These are phyloP conservation scores for Pararge aegeria DNA, from an alignment of 1,140 invertebrate genomes.

Conservation along the genomic window DNA sequence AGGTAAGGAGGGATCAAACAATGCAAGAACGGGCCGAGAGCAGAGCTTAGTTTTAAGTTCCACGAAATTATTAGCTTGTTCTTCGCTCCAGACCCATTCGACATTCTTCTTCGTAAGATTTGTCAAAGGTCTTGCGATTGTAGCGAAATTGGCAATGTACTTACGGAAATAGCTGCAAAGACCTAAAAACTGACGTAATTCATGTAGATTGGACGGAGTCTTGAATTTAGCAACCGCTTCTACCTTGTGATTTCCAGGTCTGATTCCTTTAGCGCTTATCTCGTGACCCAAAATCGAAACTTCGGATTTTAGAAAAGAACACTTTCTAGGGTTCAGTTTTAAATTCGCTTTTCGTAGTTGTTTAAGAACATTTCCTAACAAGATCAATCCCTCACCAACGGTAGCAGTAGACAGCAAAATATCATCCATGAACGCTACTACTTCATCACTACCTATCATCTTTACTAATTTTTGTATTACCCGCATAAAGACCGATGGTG, in stretches of 20 bases:
- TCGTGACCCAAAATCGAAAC: constrained; percentile 29
- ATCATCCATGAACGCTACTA: constrained; percentile 26
- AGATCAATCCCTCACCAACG: constrained; percentile 12
- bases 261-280: constrained; percentile 29
- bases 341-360: constrained; percentile 20
- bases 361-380: constrained; percentile 19
- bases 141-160: constrained; percentile 11
- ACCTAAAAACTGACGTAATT: constrained; percentile 54
- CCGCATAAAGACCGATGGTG: constrained; percentile 32
- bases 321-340: constrained; percentile 37
- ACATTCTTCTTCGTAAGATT: constrained; percentile 48
- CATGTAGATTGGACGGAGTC: constrained; percentile 10
- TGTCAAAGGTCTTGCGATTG: constrained; percentile 28
- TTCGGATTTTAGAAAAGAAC: constrained; percentile 28
- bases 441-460: constrained; percentile 24
- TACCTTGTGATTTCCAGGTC: constrained; percentile 44
- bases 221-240: constrained; percentile 17
- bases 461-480: constrained; percentile 28
- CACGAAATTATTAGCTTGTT: constrained; percentile 39
- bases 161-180: constrained; percentile 37
- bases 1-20: constrained; percentile 14
- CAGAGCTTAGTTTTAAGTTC: constrained; percentile 24
- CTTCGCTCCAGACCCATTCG: constrained; percentile 42
- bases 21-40: constrained; percentile 30
- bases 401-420: constrained; percentile 19